Evolutionary conservation across 2,113 vertebrate species (phyloP).

Genomic region (Elephas maximus): DNA sequence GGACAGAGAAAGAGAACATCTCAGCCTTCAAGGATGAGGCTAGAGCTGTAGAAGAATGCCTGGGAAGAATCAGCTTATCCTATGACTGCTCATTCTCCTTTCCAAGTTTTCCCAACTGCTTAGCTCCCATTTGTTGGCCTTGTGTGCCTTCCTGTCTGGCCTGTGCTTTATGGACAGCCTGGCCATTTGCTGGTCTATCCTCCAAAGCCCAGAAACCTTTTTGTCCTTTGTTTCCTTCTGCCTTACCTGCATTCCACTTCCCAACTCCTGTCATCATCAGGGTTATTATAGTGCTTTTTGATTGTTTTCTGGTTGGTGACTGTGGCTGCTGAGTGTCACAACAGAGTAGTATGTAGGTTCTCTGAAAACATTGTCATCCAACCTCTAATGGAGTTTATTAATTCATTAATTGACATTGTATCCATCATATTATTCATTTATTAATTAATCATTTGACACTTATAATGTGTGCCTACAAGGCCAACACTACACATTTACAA

Average conservation of each 20-base stretch:
- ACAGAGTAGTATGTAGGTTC: no score
- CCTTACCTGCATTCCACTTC: not conserved
- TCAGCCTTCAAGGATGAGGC: not conserved
- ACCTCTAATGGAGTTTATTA: not conserved
- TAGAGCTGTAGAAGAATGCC: not conserved
- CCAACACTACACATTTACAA: not conserved
- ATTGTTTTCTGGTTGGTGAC: not conserved
- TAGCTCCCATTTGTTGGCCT: not conserved
- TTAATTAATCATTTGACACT: not conserved
- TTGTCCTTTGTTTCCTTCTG: not conserved
- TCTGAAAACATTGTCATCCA: not conserved
- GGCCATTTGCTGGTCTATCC: not conserved
- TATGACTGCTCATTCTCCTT: not conserved
- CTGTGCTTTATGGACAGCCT: not conserved
- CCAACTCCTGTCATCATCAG: not conserved
- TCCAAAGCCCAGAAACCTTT: not conserved
- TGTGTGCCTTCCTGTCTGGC: not conserved
- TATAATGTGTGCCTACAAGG: not conserved
- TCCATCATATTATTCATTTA: not conserved
- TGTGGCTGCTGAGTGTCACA: not conserved
- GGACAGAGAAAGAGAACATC: not conserved
- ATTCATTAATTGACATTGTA: not conserved
- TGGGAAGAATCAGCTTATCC: not conserved
- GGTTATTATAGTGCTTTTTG: not conserved
- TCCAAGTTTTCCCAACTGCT: not conserved